Evolutionary conservation across 2,888 invertebrate species (phyloP), one percentile per base, ranked within the genome.

Genomic region (Synanthedon tipuliformis): DNA sequence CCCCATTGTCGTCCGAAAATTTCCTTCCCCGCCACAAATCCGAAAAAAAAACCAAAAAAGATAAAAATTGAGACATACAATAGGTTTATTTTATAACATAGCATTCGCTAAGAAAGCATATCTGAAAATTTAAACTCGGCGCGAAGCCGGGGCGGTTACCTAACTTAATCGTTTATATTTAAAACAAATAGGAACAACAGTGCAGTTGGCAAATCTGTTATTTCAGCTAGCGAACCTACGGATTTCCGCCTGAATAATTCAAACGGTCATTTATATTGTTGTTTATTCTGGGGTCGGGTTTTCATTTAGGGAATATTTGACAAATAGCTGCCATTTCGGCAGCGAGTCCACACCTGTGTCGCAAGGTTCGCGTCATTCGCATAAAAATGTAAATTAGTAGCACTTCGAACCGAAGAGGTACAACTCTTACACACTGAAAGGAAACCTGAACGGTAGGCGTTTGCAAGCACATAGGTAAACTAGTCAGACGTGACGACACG

Each of bases 301-400:
- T 57, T 57, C 55, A 58, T 59, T 59, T 56, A 54, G 57, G 55
- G 52, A 54, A 58, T 58, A 57, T 57, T 56, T 57, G 56, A 55
- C 51, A 55, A 55, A 56, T 54, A 51, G 50, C 51, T 49, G 57
- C 57, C 55, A 55, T 58, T 55, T 48, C 50, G 50, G 50, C 23
- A 12, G 50, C 52, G 11, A 18, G 23, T 16, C 49, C 12, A 16
- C 49, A 49, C 49, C 49, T 49, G 49, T 49, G 49, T 23, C 49
- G 16, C 45, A 15, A 45, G 45, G 12, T 45, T 45, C 45, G 45
- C 45, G 45, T 45, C 45, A 45, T 15, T 45, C 45, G 45, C 45
- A 15, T 15, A 45, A 45, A 45, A 45, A 45, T 45, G 45, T 45
- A 45, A 45, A 45, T 45, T n/a, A 45, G 45, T 12, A 45, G 15